These are phyloP conservation scores for Tribolium madens DNA, from an alignment of 1,140 invertebrate species.

Conservation along the genomic window DNA sequence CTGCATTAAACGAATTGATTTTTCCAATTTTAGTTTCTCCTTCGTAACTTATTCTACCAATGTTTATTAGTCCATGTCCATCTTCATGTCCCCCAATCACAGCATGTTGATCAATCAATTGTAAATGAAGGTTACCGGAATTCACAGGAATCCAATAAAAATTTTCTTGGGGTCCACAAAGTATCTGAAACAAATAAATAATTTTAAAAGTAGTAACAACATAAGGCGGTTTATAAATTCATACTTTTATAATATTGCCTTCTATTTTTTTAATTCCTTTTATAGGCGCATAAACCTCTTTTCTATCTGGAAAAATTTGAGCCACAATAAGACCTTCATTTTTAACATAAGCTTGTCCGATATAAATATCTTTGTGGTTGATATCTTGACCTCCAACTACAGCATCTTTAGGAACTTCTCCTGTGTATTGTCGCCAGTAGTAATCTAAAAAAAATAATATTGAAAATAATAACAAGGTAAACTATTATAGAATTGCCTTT, in stretches of 20 bases:
- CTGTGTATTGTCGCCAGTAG: conserved; percentile 2
- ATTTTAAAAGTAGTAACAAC: background rate
- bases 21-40: background rate
- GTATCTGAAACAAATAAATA: background rate
- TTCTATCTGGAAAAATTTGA: background rate
- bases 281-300: background rate
- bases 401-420: background rate
- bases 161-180: background rate
- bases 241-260: background rate
- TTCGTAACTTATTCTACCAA: conserved; percentile 1
- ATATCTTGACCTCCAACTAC: conserved; percentile 17
- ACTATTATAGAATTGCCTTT: background rate
- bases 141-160: background rate
- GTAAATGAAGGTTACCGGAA: background rate
- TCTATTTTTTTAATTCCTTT: background rate
- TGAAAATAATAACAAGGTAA: background rate
- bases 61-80: background rate
- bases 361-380: conserved; percentile 1
- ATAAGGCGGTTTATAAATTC: no score
- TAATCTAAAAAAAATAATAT: background rate
- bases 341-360: background rate
- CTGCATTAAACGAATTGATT: background rate
- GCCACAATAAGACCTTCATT: background rate
- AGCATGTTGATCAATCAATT: background rate
- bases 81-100: conserved; percentile 5